Conservation (phyloP, 2,113 vertebrate genomes). For the Hippolais icterina region DNA sequence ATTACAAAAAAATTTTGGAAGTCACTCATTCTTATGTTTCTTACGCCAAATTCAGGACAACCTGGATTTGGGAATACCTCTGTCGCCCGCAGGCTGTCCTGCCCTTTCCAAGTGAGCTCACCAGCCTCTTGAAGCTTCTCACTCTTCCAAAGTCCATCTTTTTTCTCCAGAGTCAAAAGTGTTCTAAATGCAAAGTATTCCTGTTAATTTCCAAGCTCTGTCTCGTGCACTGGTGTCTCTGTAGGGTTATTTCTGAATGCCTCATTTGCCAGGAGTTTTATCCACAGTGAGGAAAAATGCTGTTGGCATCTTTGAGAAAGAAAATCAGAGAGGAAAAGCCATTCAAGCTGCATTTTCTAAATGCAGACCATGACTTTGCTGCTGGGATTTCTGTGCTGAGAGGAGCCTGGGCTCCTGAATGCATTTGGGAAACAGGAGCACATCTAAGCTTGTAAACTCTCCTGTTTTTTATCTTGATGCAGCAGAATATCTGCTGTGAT, state of each 20-base stretch:
- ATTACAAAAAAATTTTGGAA: fast-evolving
- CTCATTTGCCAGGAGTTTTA: neutral
- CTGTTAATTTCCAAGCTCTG: neutral
- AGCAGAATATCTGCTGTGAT: conserved; percentile 17
- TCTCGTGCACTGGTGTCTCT: neutral
- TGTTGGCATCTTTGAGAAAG: neutral
- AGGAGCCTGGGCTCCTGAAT: neutral
- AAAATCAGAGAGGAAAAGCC: neutral
- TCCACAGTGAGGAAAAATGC: neutral
- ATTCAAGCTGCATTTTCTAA: neutral
- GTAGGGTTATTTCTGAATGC: neutral
- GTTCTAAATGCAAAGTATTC: neutral
- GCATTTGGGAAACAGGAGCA: neutral
- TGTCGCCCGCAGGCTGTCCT: neutral
- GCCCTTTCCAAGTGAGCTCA: neutral
- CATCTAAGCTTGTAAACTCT: neutral
- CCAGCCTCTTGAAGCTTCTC: neutral
- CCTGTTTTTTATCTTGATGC: conserved; percentile 14
- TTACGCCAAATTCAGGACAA: neutral
- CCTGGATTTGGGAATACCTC: neutral
- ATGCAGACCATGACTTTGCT: neutral
- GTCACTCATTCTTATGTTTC: neutral
- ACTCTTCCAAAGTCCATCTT: neutral
- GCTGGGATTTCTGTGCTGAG: neutral
- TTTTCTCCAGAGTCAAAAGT: neutral